phyloP scores from a whole-genome alignment of 2,113 vertebrate species.

The Python bivittatus region DNA sequence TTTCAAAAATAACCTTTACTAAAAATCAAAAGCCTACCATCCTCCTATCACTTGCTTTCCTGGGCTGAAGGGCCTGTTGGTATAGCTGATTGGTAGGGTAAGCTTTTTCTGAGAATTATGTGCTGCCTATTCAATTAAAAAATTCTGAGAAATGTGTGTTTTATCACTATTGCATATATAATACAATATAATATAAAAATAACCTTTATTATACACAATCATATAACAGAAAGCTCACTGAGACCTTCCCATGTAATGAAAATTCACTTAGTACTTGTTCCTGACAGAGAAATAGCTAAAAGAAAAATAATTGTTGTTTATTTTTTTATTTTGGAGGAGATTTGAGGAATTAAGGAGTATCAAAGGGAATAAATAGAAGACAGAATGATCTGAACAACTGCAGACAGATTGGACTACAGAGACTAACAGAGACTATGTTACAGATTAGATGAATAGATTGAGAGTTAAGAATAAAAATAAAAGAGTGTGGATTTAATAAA shows the following conservation, averaged over 20 bases:
- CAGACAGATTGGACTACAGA: background rate
- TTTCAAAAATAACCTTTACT: background rate
- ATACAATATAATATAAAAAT: background rate
- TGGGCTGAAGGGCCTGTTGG: background rate
- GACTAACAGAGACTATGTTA: background rate
- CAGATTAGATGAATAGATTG: background rate
- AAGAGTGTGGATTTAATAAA: background rate
- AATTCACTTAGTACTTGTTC: background rate
- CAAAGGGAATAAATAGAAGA: background rate
- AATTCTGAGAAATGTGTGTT: background rate
- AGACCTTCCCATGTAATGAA: background rate
- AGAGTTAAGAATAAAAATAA: background rate
- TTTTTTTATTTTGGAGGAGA: background rate
- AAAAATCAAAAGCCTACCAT: background rate
- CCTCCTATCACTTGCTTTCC: background rate
- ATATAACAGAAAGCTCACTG: background rate
- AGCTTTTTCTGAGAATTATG: background rate
- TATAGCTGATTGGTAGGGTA: background rate
- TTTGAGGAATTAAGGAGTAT: background rate
- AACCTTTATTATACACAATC: background rate
- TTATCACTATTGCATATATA: background rate
- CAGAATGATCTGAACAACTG: background rate
- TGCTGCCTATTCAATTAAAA: background rate
- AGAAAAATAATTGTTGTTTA: background rate
- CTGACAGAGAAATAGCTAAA: background rate